Evolutionary conservation across 2,797 vertebrate species (phyloP), one percentile per base, ranked within the genome.

Genomic region (Intellagama lesueurii): DNA sequence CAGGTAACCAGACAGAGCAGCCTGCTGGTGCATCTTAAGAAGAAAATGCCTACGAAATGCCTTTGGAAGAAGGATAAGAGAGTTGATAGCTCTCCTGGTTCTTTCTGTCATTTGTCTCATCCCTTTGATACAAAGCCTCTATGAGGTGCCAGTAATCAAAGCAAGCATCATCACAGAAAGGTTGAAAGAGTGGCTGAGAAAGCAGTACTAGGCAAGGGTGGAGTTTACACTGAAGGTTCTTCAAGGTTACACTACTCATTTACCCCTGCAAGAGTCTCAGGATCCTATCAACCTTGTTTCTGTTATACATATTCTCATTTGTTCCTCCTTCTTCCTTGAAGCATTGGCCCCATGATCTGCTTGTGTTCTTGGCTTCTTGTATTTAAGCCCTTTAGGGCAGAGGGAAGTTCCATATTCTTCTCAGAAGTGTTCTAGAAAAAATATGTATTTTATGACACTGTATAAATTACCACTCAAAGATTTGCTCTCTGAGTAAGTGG

Each of bases 251-350:
- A 77, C 7, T 72, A 81, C 88, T 75, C 80, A 90, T 88, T 40
- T 89, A 68, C 72, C 87, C 78, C 1, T 81, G 87, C 52, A 52
- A 44, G 30, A 8, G 81, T 89, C 44, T 80, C 73, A 16, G 32
- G 90, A 88, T 77, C 89, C 92, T 90, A 93, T 90, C 90, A 83
- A 70, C n/a, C 86, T 82, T 72, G 52, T 52, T 91, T 92, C 90
- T 91, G 88, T 72, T 49, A 35, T 84, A 91, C 87, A 89, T 93
- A 93, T 93, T 92, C 91, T 93, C 80, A 69, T 30, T 88, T 78
- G 77, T 90, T 87, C 80, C 81, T 88, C 87, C 84, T 94, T 82
- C 82, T 93, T 84, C 92, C 83, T 88, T 83, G 88, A 81, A 73
- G 90, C 14, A 73, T 83, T 83, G 91, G 91, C 81, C 90, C 91